Percentiles rank a stretch among this genome's conserved stretches.
Conservation (phyloP, 2,113 vertebrate species). For the Ancistrus triradiatus region DNA sequence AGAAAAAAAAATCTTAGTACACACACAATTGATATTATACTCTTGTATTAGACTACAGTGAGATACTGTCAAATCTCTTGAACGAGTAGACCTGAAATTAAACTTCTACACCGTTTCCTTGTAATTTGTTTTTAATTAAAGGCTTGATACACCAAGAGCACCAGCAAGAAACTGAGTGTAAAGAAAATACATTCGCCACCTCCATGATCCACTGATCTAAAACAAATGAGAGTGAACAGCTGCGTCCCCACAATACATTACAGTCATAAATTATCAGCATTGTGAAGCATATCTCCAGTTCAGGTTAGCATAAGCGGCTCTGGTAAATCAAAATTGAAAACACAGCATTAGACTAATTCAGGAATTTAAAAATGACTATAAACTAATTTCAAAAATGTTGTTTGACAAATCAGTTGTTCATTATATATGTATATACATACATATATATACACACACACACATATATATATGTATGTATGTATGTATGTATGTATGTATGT, state of each 20-base stretch:
- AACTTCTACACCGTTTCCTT: slow-evolving; percentile 12
- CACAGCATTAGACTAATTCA: slow-evolving; percentile 8
- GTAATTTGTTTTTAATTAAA: slow-evolving; percentile 44
- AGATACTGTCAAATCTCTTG: too few relatives aligned
- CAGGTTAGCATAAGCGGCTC: slow-evolving; percentile 22
- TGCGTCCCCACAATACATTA: slow-evolving; percentile 27
- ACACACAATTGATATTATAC: too few relatives aligned
- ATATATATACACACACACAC: too few relatives aligned
- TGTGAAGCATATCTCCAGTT: slow-evolving; percentile 4
- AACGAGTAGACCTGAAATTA: neutral
- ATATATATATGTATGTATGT: too few relatives aligned
- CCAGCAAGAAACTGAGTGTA: slow-evolving; percentile 27
- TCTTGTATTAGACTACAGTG: too few relatives aligned
- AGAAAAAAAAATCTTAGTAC: too few relatives aligned
- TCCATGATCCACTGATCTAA: slow-evolving; percentile 41
- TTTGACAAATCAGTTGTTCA: too few relatives aligned
- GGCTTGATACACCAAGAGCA: slow-evolving; percentile 9
- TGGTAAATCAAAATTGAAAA: slow-evolving; percentile 21
- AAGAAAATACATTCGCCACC: slow-evolving; percentile 25
- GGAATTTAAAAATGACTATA: too few relatives aligned
- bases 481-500: too few relatives aligned
- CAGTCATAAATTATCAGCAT: slow-evolving; percentile 20
- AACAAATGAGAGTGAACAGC: slow-evolving; percentile 47
- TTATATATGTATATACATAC: too few relatives aligned
- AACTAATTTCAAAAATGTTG: too few relatives aligned